Evolutionary conservation across 2,797 vertebrate species (phyloP).

Genomic region (Enteromius viviparus): DNA sequence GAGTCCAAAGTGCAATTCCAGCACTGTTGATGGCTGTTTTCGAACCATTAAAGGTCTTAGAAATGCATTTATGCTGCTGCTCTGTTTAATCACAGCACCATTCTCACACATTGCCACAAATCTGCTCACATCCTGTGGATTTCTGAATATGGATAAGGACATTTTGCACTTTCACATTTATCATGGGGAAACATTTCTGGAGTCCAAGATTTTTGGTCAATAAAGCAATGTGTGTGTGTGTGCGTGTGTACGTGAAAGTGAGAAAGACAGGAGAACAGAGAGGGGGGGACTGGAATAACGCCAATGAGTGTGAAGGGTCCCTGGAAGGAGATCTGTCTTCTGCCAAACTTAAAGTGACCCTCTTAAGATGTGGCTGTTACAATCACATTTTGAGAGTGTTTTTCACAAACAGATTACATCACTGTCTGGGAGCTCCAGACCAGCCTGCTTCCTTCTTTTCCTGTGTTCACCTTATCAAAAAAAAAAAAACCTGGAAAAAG

Average conservation of each 20-base stretch:
- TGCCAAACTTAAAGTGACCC: conserved; percentile 32
- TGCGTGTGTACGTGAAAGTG: not conserved
- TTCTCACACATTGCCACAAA: not conserved
- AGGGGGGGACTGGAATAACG: not conserved
- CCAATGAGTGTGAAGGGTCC: not conserved
- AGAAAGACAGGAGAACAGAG: not conserved
- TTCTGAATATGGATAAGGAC: conserved; percentile 12
- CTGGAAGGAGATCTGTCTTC: not conserved
- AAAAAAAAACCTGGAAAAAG: conserved; percentile 41
- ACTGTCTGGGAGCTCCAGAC: conserved; percentile 67
- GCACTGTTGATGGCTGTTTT: not conserved
- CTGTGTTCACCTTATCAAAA: conserved; percentile 65
- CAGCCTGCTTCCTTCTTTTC: conserved; percentile 41
- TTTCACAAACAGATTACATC: conserved; percentile 70
- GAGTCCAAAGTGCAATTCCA: not conserved
- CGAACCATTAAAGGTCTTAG: not conserved
- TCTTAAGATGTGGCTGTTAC: conserved; percentile 48
- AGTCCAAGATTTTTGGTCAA: conserved; percentile 9
- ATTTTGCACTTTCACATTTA: conserved; percentile 18
- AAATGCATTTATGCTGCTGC: not conserved
- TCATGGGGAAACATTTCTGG: conserved; percentile 4
- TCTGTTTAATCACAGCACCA: not conserved
- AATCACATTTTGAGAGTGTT: conserved; percentile 56
- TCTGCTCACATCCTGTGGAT: conserved; percentile 34
- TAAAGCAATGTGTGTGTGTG: not conserved